Base-by-base conservation (phyloP, 2,888 invertebrate genomes). In the Apeira syringaria region DNA sequence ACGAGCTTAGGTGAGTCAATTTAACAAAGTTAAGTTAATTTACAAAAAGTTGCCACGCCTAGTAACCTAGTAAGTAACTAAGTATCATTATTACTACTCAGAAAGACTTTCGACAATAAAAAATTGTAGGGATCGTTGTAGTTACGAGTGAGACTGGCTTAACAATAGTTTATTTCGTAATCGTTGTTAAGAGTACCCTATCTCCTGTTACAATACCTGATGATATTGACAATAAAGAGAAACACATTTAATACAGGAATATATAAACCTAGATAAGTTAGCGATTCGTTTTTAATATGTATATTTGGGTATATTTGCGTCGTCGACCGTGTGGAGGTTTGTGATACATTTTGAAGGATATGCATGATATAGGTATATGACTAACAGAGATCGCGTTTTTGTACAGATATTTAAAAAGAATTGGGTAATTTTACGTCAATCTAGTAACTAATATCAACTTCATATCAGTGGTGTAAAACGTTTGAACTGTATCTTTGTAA, bases 381-480 rank as follows among this genome's bases (percentile, higher is more conserved):
- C 56, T 53, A 48, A 55, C 61, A 50, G 65, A 57, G 66, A 67
- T 64, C 63, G 45, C 40, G 20, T 20, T 20, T 20, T 45, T 49
- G 74, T 80, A 79, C 73, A 78, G 70, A 64, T 69, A 64, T 69
- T 69, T 64, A 61, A 57, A 47, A 55, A 4, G 60, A 55, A 50
- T 79, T 76, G 77, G 75, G 80, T 81, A 81, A 76, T 77, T n/a
- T n/a, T 74, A 83, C 77, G 85, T 87, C 85, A 86, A 85, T 87
- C 78, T 68, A 67, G 64, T 59, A 74, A 74, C 65, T 75, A 66
- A 83, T 86, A 88, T 85, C 85, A 81, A 85, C 85, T 85, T 84
- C 87, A 88, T 88, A 88, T 87, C 87, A 85, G 64, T 68, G 61
- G 67, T 68, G 50, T 69, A 73, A 62, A 37, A 68, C 60, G 67